phyloP scores from a whole-genome alignment of 1,140 invertebrate species.

The Zaprionus vittiger region DNA sequence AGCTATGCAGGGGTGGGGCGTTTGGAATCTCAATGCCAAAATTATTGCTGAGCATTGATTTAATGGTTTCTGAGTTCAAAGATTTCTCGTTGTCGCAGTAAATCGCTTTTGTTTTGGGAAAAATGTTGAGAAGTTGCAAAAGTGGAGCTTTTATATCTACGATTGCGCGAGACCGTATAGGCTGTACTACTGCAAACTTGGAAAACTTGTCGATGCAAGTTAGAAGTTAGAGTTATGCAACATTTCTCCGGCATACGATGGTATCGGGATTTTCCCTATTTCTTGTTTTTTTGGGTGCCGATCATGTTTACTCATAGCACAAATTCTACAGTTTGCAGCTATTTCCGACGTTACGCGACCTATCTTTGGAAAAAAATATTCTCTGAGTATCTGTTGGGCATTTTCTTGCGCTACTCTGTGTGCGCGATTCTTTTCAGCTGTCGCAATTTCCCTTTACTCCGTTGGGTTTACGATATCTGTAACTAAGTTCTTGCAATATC shows the following conservation, averaged over 20 bases:
- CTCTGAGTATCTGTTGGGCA: background rate
- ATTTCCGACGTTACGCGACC: background rate
- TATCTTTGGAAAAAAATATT: background rate
- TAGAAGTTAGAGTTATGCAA: too few relatives aligned
- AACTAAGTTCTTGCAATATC: background rate
- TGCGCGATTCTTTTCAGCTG: background rate
- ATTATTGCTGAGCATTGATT: too few relatives aligned
- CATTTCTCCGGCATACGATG: too few relatives aligned
- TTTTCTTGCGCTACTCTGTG: background rate
- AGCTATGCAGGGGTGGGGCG: too few relatives aligned
- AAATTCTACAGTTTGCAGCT: background rate
- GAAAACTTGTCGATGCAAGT: background rate
- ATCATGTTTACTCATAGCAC: background rate
- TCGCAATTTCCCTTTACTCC: background rate
- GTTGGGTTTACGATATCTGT: background rate
- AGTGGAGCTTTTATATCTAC: too few relatives aligned
- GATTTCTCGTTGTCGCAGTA: too few relatives aligned
- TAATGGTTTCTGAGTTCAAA: too few relatives aligned
- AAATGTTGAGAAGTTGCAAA: too few relatives aligned
- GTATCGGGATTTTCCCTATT: background rate
- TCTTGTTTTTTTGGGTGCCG: background rate
- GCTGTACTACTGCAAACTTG: background rate
- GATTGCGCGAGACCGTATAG: too few relatives aligned
- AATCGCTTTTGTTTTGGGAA: too few relatives aligned
- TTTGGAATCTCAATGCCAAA: too few relatives aligned